Conservation (phyloP, 2,797 vertebrate genomes). For the Acropternis orthonyx region DNA sequence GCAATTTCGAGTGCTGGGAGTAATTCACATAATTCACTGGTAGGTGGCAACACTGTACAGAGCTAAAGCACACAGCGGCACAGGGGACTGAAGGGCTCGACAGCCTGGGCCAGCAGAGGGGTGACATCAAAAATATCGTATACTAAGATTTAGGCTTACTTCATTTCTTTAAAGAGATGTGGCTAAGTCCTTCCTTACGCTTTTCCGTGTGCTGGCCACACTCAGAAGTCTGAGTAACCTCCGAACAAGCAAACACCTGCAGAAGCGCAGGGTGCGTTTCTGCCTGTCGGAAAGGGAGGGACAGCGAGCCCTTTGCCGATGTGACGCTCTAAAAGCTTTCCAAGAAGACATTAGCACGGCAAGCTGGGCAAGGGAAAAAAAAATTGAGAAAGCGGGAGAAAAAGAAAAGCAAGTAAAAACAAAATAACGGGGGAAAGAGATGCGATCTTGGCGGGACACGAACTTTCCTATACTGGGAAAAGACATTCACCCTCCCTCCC, state of each 20-base stretch:
- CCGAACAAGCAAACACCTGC: background rate
- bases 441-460: fast-evolving
- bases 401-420: background rate
- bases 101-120: background rate
- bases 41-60: conserved; percentile 20
- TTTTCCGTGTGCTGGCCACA: fast-evolving
- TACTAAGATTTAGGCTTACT: background rate
- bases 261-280: background rate
- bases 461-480: fast-evolving
- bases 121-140: background rate
- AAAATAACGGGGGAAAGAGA: fast-evolving
- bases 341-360: background rate
- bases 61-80: background rate
- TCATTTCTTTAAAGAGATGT: background rate
- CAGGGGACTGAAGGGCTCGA: background rate
- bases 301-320: too few species aligned
- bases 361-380: too few species aligned
- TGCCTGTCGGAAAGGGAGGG: background rate
- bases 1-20: background rate
- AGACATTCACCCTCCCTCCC: fast-evolving
- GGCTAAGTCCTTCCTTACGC: background rate
- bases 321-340: background rate
- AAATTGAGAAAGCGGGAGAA: fast-evolving
- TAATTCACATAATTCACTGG: background rate
- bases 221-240: background rate